Conservation (phyloP, 2,888 invertebrate genomes). For the Timandra comae region DNA sequence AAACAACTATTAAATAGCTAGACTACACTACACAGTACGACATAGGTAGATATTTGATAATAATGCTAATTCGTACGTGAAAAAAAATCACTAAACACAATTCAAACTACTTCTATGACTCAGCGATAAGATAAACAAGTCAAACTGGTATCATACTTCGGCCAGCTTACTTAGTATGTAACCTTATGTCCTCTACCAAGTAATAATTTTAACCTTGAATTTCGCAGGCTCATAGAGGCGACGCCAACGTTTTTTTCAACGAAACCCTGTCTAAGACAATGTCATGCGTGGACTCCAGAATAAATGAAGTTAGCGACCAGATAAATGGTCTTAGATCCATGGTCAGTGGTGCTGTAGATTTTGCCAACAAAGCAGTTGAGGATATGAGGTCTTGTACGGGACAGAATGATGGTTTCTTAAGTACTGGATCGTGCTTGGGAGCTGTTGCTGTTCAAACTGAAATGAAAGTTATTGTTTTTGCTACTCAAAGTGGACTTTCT, state of each 20-base stretch:
- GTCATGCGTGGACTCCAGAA: constrained; percentile 43
- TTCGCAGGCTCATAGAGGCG: constrained; percentile 35
- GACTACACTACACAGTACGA: too few species aligned
- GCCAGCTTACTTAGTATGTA: too few species aligned
- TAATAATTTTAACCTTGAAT: too few species aligned
- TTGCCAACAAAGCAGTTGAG: constrained; percentile 33
- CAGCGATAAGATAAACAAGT: too few species aligned
- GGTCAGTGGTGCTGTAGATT: constrained; percentile 34
- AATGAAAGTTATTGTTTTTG: constrained; percentile 36
- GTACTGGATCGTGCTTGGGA: constrained; percentile 47
- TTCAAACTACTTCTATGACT: too few species aligned
- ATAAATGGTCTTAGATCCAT: constrained; percentile 31
- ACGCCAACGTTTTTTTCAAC: constrained; percentile 41
- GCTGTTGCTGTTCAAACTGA: constrained; percentile 45
- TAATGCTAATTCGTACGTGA: too few species aligned
- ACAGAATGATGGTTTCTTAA: constrained; percentile 31
- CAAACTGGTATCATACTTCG: too few species aligned
- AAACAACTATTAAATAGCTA: too few species aligned
- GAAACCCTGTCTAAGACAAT: constrained; percentile 35
- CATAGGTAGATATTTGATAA: too few species aligned
- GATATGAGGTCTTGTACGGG: constrained; percentile 49
- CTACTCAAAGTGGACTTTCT: constrained; percentile 42
- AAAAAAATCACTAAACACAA: too few species aligned
- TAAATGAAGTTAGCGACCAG: constrained; percentile 36
- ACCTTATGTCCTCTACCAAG: too few species aligned